Evolutionary conservation across 1,140 invertebrate genomes (phyloP).

Genomic region (Delia radicum): DNA sequence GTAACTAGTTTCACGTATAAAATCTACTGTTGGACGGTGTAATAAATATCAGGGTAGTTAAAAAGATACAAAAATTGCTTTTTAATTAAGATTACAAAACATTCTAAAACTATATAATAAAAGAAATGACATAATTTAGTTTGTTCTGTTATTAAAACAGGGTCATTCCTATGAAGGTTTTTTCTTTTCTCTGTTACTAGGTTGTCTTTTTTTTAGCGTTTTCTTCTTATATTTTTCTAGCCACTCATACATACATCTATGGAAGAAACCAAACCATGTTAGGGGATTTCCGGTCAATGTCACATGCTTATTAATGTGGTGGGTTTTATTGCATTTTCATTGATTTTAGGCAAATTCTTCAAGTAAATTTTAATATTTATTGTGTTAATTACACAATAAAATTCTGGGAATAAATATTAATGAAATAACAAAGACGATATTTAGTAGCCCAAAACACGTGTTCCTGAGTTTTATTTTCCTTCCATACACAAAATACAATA

Average conservation of each 20-base stretch:
- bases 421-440: neutral
- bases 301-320: neutral
- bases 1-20: too few relatives aligned
- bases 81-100: neutral
- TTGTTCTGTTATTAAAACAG: neutral
- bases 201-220: neutral
- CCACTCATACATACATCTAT: too few relatives aligned
- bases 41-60: too few relatives aligned
- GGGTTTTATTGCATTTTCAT: too few relatives aligned
- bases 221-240: too few relatives aligned
- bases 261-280: neutral
- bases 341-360: too few relatives aligned
- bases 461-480: neutral
- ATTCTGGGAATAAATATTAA: neutral
- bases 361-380: too few relatives aligned
- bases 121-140: neutral
- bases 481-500: too few relatives aligned
- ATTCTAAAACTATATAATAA: neutral
- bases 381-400: neutral
- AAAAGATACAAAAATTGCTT: too few relatives aligned
- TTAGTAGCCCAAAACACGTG: too few relatives aligned
- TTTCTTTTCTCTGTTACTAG: neutral
- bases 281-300: conserved; percentile 5
- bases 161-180: neutral
- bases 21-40: too few relatives aligned